Evolutionary conservation across 2,797 vertebrate species (phyloP).

Genomic region (Iguana delicatissima): DNA sequence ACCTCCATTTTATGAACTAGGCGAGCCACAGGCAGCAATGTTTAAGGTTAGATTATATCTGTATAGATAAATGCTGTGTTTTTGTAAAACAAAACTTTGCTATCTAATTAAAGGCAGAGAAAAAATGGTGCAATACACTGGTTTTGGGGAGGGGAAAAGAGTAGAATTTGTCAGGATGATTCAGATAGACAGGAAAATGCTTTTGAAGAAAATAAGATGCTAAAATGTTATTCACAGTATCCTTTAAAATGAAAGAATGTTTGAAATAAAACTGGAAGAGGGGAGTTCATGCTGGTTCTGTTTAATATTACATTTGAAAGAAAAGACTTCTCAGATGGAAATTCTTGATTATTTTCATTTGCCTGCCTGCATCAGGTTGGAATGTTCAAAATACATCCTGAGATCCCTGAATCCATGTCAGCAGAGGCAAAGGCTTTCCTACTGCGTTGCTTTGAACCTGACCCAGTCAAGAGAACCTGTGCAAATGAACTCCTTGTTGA

Average conservation of each 20-base stretch:
- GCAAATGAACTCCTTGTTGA: conserved; percentile 92
- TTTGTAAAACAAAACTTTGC: conserved; percentile 38
- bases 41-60: conserved; percentile 89
- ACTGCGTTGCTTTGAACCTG: conserved; percentile 95
- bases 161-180: conserved; percentile 36
- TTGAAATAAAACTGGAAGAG: neutral
- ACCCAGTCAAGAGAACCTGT: conserved; percentile 93
- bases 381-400: conserved; percentile 99
- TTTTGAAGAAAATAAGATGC: conserved; percentile 19
- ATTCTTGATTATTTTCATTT: neutral
- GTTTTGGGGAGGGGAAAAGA: neutral
- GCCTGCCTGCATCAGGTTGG: conserved; percentile 86
- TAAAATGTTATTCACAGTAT: neutral
- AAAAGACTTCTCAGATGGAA: neutral
- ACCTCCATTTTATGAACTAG: conserved; percentile 96
- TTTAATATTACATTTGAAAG: neutral
- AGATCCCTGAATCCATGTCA: conserved; percentile 98
- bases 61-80: neutral
- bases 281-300: neutral
- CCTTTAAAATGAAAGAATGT: neutral
- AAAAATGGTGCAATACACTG: neutral
- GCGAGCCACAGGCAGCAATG: conserved; percentile 99
- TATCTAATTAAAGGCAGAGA: conserved; percentile 9
- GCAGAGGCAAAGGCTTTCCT: conserved; percentile 96
- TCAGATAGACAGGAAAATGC: conserved; percentile 36